Base-by-base conservation (phyloP, 2,888 invertebrate genomes). In the Ophonus ardosiacus region DNA sequence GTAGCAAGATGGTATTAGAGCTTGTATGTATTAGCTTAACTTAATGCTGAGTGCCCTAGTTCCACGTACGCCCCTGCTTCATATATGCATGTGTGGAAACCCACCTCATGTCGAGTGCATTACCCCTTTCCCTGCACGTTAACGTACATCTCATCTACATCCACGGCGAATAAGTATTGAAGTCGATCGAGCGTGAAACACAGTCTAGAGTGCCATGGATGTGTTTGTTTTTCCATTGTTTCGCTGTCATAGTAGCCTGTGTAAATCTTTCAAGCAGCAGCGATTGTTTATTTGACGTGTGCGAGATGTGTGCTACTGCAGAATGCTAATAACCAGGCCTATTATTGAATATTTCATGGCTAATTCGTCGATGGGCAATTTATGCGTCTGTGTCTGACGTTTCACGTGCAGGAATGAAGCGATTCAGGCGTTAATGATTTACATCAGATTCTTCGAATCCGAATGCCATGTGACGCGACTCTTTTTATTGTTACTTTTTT, bases 161-260 rank as follows among this genome's bases (percentile, higher is more conserved):
- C 15, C 43, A 7, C 24, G 40, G 38, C 59, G 82, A 59, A 71
- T 82, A 82, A 82, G 82, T 82, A 57, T 82, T 71, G 82, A 38
- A 82, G 68, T 68, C 74, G 71, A 71, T 82, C 82, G 82, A 82
- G 71, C 74, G 82, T 82, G 82, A 82, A 81, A 71, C 82, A 57
- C 38, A 51, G 71, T 43, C 71, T 68, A 74, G 71, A 51, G 56
- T 51, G 51, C 56, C 21, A 68, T 43, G 68, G 65, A 68, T 56
- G 81, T 82, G 71, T 82, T 82, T 82, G 82, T 82, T 82, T 82
- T 82, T 76, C 83, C 83, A 83, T 83, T 83, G 83, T 83, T 76
- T 43, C 43, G 76, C 74, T 76, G 76, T 83, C 83, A 83, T 63
- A 83, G 74, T 76, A 51, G 51, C 57, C 43, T 24, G 59, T 76